Conservation (phyloP, 2,113 vertebrate species). For the Bothrops jararaca region DNA sequence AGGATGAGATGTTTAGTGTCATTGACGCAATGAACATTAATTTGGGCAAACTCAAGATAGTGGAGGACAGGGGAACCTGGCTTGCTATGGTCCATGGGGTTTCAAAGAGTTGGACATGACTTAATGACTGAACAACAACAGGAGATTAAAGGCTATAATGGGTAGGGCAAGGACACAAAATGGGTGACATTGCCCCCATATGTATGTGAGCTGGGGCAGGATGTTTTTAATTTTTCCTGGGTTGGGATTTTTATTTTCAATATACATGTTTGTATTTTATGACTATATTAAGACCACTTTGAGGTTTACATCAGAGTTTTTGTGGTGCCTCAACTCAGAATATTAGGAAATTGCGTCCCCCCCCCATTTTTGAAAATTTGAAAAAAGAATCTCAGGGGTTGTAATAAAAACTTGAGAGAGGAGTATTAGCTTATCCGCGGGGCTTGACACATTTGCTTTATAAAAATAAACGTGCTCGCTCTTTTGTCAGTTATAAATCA, state of each 20-base stretch:
- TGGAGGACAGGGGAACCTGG: no score
- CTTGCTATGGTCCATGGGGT: no score
- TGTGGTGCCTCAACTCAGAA: background rate
- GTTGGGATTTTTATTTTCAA: background rate
- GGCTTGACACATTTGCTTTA: background rate
- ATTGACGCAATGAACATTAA: no score
- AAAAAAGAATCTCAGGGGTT: background rate
- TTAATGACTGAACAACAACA: no score
- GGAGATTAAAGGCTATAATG: background rate
- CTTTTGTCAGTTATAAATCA: background rate
- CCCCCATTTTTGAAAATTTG: background rate
- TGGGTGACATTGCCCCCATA: background rate
- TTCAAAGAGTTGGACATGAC: no score
- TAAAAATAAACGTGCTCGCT: background rate
- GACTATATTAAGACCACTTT: background rate
- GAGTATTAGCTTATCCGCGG: background rate
- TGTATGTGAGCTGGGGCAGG: background rate
- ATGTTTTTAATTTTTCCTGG: background rate
- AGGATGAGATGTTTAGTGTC: no score
- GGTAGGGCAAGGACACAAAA: background rate
- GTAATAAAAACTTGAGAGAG: background rate
- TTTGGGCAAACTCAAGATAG: no score
- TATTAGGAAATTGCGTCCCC: background rate
- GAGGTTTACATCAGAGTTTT: background rate
- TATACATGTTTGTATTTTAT: background rate